Base-by-base conservation (phyloP, 2,888 invertebrate genomes). In the Clostera curtula region DNA sequence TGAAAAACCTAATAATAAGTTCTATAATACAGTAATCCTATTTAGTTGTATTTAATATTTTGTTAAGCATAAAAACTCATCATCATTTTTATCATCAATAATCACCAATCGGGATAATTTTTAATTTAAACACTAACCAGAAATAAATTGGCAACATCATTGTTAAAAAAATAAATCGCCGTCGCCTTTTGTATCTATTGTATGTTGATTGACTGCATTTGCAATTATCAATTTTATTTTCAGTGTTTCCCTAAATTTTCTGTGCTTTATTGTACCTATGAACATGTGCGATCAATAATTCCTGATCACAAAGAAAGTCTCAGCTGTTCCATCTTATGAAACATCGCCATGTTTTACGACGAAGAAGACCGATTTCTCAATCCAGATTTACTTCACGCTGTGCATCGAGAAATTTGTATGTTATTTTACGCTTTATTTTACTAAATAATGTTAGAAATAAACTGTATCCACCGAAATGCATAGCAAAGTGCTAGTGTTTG, bases 151-250 rank as follows among this genome's bases (percentile, higher is more conserved):
- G 44, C 36, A 49, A 44, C 43, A 43, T 34, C 40, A 33, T 13
- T 31, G 34, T 36, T 29, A 32, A 11, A 26, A 26, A 43, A n/a
- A n/a, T 25, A 5, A 9, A 27, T 17, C 38, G 44, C 43, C 36
- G 48, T 43, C 43, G 43, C 32, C 40, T 33, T 13, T 31, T 32
- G 34, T 29, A 32, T 9, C 24, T 24, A 43, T 75, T 72, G 68
- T 63, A 72, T 74, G 75, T 72, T 72, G n/a, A n/a, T n/a, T n/a
- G 75, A 65, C 63, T 69, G 62, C 62, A 57, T 61, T 66, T 63
- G 56, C 57, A 55, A 66, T 49, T 63, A 63, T 49, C 55, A 57
- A 57, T 67, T 72, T 67, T 68, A 67, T 67, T 67, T 70, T 57
- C 57, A 61, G 49, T 65, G 56, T 66, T 61, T 69, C 50, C 61